Evolutionary conservation across 2,888 invertebrate species (phyloP).

Genomic region (Rhopalosiphum nymphaeae): DNA sequence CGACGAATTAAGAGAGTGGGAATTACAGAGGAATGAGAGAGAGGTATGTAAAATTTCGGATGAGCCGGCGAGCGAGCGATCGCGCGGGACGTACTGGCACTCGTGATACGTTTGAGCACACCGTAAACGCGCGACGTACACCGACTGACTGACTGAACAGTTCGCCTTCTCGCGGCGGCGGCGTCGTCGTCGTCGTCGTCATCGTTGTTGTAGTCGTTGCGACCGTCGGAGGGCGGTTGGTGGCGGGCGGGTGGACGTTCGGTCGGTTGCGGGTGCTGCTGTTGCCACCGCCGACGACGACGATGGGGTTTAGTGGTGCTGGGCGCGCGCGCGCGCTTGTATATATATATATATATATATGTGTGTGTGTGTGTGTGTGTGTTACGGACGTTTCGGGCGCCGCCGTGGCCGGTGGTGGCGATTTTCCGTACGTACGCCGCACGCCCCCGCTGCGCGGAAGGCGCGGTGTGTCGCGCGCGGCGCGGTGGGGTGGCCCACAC

Average conservation of each 20-base stretch:
- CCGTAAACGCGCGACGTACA: constrained; percentile 58
- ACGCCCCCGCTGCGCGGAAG: background rate
- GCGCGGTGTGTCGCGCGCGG: constrained; percentile 27
- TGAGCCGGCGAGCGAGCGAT: background rate
- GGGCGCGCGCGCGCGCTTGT: background rate
- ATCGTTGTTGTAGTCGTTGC: constrained; percentile 19
- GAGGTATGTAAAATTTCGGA: background rate
- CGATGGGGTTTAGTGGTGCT: background rate
- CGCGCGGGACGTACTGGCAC: background rate
- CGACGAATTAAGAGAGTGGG: background rate
- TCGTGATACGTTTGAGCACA: constrained; percentile 15
- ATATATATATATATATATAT: background rate
- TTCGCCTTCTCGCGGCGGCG: background rate
- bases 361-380: background rate
- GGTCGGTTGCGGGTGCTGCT: background rate
- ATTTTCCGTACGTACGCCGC: constrained; percentile 31
- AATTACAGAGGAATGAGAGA: background rate
- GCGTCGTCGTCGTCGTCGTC: background rate
- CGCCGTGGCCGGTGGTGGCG: constrained; percentile 48
- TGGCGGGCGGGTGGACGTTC: constrained; percentile 41
- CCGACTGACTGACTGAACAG: constrained; percentile 41
- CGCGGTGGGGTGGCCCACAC: constrained; percentile 59
- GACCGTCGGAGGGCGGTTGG: constrained; percentile 25
- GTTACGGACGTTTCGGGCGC: constrained; percentile 38
- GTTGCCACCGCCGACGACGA: background rate